Percentiles rank a stretch among this genome's conserved stretches.
These are phyloP conservation scores for Dolichallabes microphthalmus DNA, from an alignment of 2,113 vertebrate species.

Conservation along the genomic window DNA sequence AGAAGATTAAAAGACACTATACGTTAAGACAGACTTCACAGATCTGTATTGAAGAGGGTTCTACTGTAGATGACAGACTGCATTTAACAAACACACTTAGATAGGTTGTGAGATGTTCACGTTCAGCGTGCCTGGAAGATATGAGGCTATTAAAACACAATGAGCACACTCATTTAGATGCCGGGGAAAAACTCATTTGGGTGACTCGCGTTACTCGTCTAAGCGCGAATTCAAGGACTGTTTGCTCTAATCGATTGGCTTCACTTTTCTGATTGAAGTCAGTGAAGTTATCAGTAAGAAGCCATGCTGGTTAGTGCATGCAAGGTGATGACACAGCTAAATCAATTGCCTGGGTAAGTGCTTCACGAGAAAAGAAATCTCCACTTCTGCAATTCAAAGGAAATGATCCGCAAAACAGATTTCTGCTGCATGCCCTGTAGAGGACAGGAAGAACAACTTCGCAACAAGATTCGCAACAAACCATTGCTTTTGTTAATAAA, in stretches of 20 bases:
- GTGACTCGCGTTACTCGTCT: conserved; percentile 33
- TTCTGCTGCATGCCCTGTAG: conserved; percentile 1
- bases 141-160: conserved; percentile 46
- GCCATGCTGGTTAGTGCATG: conserved; percentile 43
- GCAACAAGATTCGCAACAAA: conserved; percentile 11
- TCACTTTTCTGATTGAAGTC: conserved; percentile 58
- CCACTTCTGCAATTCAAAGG: conserved; percentile 43
- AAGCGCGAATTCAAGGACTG: conserved; percentile 54
- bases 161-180: conserved; percentile 44
- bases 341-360: conserved; percentile 48
- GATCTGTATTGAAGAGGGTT: conserved; percentile 18
- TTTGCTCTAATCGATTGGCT: conserved; percentile 56
- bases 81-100: conserved; percentile 33
- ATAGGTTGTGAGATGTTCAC: conserved; percentile 29
- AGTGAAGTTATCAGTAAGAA: conserved; percentile 51
- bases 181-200: conserved; percentile 40
- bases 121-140: conserved; percentile 7
- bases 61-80: conserved; percentile 36
- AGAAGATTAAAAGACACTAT: conserved; percentile 15
- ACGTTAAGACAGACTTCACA: conserved; percentile 14
- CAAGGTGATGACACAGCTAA: conserved; percentile 54
- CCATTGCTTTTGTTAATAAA: background rate
- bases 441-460: background rate
- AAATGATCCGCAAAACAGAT: conserved; percentile 9
- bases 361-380: conserved; percentile 34